phyloP scores from a whole-genome alignment of 1,140 invertebrate species.

The Danaus plexippus region DNA sequence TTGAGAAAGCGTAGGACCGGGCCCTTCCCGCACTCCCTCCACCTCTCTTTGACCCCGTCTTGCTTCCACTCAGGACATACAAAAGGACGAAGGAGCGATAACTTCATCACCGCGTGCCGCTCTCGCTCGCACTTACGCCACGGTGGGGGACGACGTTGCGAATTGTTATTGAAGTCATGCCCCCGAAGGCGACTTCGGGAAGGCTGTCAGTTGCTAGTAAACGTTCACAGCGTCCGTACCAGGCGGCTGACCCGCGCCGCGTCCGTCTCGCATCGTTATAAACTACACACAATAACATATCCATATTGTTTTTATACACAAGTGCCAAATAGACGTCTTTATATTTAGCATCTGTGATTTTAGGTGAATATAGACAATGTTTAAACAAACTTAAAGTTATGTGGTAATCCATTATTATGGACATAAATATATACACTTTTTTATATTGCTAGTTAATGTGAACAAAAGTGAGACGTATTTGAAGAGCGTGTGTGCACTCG shows the following conservation, averaged over 20 bases:
- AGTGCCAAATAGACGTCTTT: constrained; percentile 45
- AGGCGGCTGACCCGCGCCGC: constrained; percentile 44
- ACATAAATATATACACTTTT: constrained; percentile 21
- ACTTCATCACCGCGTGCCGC: constrained; percentile 61
- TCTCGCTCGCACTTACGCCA: constrained; percentile 60
- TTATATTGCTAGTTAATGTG: constrained; percentile 1
- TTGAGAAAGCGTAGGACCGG: constrained; percentile 69
- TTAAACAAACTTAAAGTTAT: constrained; percentile 22
- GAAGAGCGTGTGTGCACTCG: constrained; percentile 17
- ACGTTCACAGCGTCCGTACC: constrained; percentile 64
- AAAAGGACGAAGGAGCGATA: constrained; percentile 68
- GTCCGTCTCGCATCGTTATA: constrained; percentile 35
- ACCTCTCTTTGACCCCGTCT: constrained; percentile 34
- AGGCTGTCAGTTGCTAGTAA: constrained; percentile 70
- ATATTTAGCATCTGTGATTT: constrained; percentile 40
- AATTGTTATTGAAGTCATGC: constrained; percentile 72
- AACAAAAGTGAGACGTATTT: constrained; percentile 16
- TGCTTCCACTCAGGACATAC: constrained; percentile 57
- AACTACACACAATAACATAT: constrained; percentile 37
- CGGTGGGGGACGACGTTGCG: constrained; percentile 70
- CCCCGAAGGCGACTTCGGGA: constrained; percentile 70
- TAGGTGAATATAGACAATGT: constrained; percentile 31
- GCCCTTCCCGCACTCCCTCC: constrained; percentile 39
- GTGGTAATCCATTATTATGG: constrained; percentile 25
- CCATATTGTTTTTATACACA: constrained; percentile 42